A percentile compares a stretch with the other conserved stretches of the same genome.
phyloP scores from a whole-genome alignment of 2,797 vertebrate genomes.

The Sardinella longiceps region DNA sequence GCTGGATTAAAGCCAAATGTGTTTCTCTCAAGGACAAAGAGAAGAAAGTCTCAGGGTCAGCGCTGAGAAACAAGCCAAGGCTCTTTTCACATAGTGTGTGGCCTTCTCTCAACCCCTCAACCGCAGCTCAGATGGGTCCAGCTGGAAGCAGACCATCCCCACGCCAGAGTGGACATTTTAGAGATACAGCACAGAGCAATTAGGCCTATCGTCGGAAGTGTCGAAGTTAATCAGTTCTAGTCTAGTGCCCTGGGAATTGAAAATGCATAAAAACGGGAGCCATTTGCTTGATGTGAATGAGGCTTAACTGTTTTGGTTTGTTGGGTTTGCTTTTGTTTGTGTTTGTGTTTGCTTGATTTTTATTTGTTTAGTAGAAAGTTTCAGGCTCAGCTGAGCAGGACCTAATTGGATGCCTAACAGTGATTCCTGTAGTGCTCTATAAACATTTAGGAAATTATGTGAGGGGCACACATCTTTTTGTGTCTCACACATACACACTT shows the following conservation, averaged over 20 bases:
- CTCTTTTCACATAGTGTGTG: not conserved
- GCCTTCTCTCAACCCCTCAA: not conserved
- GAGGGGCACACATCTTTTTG: too few species aligned
- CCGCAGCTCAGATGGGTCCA: not conserved
- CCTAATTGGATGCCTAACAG: constrained; percentile 10
- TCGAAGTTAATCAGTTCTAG: not conserved
- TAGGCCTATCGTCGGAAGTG: not conserved
- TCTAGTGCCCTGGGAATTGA: not conserved
- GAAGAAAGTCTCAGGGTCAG: not conserved
- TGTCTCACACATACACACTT: not conserved
- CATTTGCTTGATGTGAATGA: not conserved
- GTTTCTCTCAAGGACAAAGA: not conserved
- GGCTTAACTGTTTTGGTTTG: not conserved
- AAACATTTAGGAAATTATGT: too few species aligned
- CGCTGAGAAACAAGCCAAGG: not conserved
- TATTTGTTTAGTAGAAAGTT: not conserved
- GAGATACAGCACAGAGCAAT: not conserved
- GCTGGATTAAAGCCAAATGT: not conserved
- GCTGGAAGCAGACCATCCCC: not conserved
- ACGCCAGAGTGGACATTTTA: not conserved
- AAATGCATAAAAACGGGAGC: not conserved
- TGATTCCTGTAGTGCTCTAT: not conserved
- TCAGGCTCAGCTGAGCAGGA: not conserved
- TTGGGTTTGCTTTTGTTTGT: not conserved
- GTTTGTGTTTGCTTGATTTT: not conserved